phyloP scores from a whole-genome alignment of 2,888 invertebrate species.

The Meteorus cinctellus region DNA sequence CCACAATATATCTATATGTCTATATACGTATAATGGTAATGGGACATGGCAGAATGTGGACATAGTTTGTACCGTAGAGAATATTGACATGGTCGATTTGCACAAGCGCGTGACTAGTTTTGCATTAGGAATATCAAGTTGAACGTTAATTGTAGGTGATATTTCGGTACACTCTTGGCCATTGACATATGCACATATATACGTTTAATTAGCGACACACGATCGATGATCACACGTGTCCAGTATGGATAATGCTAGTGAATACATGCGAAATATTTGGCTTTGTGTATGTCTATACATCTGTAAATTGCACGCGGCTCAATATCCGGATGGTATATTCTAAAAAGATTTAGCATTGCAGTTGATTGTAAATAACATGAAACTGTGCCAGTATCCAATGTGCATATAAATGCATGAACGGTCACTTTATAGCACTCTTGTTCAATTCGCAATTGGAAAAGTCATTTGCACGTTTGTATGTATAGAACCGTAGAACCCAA shows the following conservation, averaged over 20 bases:
- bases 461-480: too few species aligned
- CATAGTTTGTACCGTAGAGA: neutral
- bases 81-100: constrained; percentile 4
- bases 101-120: constrained; percentile 10
- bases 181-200: neutral
- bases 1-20: neutral
- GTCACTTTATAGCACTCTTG: too few species aligned
- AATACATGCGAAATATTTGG: too few species aligned
- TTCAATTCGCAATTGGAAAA: too few species aligned
- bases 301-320: too few species aligned
- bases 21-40: neutral
- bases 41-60: neutral
- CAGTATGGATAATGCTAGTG: neutral
- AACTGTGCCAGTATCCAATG: too few species aligned
- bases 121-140: neutral
- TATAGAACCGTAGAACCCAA: neutral
- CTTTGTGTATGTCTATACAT: too few species aligned
- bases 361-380: too few species aligned
- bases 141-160: neutral
- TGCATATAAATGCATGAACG: too few species aligned
- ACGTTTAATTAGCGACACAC: neutral
- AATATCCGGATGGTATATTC: too few species aligned
- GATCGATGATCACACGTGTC: constrained; percentile 15
- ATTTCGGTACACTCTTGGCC: neutral
- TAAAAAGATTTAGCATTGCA: too few species aligned